These are phyloP conservation scores for cattle (Bos taurus) DNA, from an alignment of 2,113 vertebrate genomes.

Conservation along the genomic window DNA sequence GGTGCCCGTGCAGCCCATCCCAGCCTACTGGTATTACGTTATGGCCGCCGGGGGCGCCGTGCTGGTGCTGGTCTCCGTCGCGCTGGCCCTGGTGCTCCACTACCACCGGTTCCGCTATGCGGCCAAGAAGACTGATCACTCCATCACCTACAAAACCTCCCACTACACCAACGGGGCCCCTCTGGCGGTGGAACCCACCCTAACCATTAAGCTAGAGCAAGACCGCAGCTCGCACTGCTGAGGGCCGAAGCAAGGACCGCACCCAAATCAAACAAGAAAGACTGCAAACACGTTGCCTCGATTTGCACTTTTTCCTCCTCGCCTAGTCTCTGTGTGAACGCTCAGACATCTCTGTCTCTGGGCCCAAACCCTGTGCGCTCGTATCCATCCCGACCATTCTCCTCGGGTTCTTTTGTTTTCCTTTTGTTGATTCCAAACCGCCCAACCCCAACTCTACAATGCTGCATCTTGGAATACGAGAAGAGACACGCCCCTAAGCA, in stretches of 20 bases:
- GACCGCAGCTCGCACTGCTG: conserved; percentile 89
- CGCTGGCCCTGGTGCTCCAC: conserved; percentile 93
- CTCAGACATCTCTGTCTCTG: conserved; percentile 75
- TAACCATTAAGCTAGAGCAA: conserved; percentile 96
- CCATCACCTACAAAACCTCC: conserved; percentile 98
- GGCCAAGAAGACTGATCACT: conserved; percentile 97
- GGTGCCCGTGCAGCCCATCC: conserved; percentile 95
- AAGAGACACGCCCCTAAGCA: conserved; percentile 74
- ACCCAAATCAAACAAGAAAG: conserved; percentile 79
- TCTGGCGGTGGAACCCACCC: conserved; percentile 89
- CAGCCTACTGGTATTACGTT: conserved; percentile 99
- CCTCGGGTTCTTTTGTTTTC: neutral
- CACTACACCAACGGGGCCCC: conserved; percentile 89
- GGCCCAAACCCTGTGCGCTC: neutral
- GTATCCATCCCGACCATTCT: neutral
- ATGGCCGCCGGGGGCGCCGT: conserved; percentile 95
- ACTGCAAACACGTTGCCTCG: conserved; percentile 86
- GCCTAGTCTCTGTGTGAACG: conserved; percentile 81
- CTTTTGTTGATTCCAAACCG: conserved; percentile 48
- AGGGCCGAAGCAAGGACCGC: conserved; percentile 81
- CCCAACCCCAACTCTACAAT: conserved; percentile 79
- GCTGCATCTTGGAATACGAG: conserved; percentile 85
- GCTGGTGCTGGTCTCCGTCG: conserved; percentile 93
- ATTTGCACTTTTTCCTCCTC: conserved; percentile 89
- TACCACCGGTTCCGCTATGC: conserved; percentile 96